Conservation (phyloP, 2,888 invertebrate species). For the Parnassius mnemosyne region DNA sequence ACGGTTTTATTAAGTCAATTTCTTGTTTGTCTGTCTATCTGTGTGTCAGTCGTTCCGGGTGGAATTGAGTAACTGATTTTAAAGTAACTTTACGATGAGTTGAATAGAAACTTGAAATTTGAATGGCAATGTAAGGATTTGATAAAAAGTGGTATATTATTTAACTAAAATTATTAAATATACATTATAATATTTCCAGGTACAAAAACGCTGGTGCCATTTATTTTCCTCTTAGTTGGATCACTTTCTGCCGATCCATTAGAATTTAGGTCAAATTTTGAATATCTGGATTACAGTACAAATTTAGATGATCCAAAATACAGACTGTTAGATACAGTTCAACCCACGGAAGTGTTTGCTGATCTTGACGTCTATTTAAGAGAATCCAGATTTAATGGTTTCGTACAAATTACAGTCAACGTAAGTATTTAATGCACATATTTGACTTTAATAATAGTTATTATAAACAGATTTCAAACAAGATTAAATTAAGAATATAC, state of each 20-base stretch:
- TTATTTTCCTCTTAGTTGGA: conserved; percentile 50
- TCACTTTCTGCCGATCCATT: conserved; percentile 48
- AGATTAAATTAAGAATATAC: too few species aligned
- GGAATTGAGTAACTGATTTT: too few species aligned
- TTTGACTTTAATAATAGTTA: too few species aligned
- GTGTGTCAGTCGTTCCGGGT: too few species aligned
- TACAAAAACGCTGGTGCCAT: conserved; percentile 49
- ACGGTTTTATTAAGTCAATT: too few species aligned
- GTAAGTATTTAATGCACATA: conserved; percentile 41
- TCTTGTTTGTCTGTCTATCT: too few species aligned
- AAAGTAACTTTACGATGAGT: too few species aligned
- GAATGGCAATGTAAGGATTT: too few species aligned
- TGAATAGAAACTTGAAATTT: too few species aligned
- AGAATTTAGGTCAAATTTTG: conserved; percentile 56
- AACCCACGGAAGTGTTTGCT: conserved; percentile 49
- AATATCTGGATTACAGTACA: conserved; percentile 45
- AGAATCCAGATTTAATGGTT: conserved; percentile 52
- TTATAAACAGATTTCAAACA: too few species aligned
- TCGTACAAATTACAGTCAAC: conserved; percentile 47
- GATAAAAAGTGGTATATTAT: too few species aligned
- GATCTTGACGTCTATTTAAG: conserved; percentile 59
- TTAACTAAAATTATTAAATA: neutral
- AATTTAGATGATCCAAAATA: conserved; percentile 60
- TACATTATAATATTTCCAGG: conserved; percentile 39
- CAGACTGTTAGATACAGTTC: conserved; percentile 53